Conservation (phyloP, 2,797 vertebrate species). For the Onychomys leucogaster region DNA sequence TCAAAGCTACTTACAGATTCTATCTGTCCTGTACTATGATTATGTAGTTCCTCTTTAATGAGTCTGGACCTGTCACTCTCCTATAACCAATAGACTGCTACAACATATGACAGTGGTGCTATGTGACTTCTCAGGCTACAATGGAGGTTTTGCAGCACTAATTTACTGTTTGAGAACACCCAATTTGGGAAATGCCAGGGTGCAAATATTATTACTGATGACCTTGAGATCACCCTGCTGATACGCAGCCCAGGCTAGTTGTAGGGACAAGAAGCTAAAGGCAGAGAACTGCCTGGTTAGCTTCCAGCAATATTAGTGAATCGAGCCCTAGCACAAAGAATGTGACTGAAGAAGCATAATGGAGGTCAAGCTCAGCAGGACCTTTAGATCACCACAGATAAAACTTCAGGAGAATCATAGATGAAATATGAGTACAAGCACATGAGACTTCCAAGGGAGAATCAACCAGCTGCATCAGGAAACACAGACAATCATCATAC, state of each 20-base stretch:
- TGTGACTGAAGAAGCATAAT: neutral
- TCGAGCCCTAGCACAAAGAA: neutral
- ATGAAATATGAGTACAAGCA: neutral
- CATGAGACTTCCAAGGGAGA: neutral
- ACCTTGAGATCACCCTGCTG: neutral
- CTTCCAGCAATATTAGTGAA: neutral
- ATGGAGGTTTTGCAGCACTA: neutral
- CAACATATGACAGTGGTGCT: neutral
- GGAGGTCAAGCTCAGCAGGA: neutral
- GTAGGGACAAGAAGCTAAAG: neutral
- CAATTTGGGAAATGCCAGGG: neutral
- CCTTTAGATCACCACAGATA: neutral
- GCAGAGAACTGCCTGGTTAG: neutral
- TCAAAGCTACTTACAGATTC: neutral
- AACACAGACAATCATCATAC: neutral
- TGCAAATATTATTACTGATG: neutral
- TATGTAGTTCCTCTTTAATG: neutral
- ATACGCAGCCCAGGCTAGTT: neutral
- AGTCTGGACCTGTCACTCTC: neutral
- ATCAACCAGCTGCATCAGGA: neutral
- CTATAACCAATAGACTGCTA: neutral
- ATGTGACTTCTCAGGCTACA: neutral
- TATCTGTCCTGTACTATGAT: neutral
- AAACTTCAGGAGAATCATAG: neutral
- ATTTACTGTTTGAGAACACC: neutral